Evolutionary conservation across 2,113 vertebrate species (phyloP).

Genomic region (Ictalurus furcatus): DNA sequence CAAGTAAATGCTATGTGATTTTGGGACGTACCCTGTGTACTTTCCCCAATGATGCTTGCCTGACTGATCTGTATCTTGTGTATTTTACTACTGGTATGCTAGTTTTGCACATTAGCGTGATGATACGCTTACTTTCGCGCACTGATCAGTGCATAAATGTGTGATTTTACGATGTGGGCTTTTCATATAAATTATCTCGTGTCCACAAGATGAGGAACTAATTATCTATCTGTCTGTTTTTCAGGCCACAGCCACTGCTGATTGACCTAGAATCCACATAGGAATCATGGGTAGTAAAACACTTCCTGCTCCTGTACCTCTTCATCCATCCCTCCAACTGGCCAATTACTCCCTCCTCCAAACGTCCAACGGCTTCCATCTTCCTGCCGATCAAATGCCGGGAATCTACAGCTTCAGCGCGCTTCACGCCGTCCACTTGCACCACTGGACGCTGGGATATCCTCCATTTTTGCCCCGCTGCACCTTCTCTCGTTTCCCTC

Average conservation of each 20-base stretch:
- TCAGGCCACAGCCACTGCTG: conserved; percentile 12
- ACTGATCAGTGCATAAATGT: background rate
- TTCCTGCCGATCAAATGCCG: conserved; percentile 89
- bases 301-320: conserved; percentile 90
- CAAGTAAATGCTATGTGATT: background rate
- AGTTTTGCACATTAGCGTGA: background rate
- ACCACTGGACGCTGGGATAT: conserved; percentile 97
- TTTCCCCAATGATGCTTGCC: background rate
- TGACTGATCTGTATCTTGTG: background rate
- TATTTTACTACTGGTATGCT: too few species aligned
- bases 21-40: too few species aligned
- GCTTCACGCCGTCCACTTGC: conserved; percentile 91
- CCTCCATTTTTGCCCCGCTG: conserved; percentile 88
- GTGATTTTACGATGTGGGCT: background rate
- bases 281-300: conserved; percentile 94
- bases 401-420: conserved; percentile 94
- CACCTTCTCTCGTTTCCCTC: conserved; percentile 85
- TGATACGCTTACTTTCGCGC: background rate
- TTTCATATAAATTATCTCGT: background rate
- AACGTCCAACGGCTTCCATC: conserved; percentile 88
- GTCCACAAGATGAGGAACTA: background rate
- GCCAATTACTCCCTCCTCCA: conserved; percentile 96
- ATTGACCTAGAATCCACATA: background rate
- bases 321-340: conserved; percentile 93
- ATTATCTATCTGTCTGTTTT: conserved; percentile 30